These are phyloP conservation scores for Lamellibrachia columna DNA, from an alignment of 2,888 invertebrate species.

Conservation along the genomic window DNA sequence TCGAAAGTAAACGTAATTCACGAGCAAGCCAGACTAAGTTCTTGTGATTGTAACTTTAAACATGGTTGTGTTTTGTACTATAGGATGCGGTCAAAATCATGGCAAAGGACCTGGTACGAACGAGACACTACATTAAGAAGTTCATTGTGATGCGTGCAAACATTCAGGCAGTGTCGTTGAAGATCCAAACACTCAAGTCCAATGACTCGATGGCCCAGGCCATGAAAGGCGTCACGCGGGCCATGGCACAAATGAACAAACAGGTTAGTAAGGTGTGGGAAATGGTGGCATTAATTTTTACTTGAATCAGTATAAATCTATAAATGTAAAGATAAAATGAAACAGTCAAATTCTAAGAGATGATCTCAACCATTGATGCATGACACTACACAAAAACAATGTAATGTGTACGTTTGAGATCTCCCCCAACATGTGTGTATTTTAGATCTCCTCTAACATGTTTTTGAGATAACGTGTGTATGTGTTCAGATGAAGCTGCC, in stretches of 20 bases:
- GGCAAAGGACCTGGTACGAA: constrained; percentile 98
- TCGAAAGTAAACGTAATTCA: too few relatives aligned
- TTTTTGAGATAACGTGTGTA: background rate
- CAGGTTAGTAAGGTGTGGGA: constrained; percentile 59
- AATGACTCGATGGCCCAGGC: constrained; percentile 99
- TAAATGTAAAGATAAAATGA: background rate
- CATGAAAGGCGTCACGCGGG: constrained; percentile 97
- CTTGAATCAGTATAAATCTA: background rate
- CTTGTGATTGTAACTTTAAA: background rate
- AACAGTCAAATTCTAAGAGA: too few relatives aligned
- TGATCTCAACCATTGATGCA: too few relatives aligned
- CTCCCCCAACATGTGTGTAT: too few relatives aligned
- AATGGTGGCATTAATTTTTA: background rate
- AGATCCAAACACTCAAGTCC: constrained; percentile 96
- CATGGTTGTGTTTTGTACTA: background rate
- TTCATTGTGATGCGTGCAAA: constrained; percentile 99
- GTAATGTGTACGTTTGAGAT: too few relatives aligned
- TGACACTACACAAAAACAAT: too few relatives aligned
- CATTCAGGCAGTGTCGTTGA: constrained; percentile 88
- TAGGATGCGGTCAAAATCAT: constrained; percentile 99
- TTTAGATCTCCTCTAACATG: too few relatives aligned
- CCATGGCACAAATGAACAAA: constrained; percentile 98
- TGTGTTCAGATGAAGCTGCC: constrained; percentile 85
- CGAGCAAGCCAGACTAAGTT: background rate
- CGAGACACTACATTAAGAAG: constrained; percentile 92